These are phyloP conservation scores for Synchiropus splendidus DNA, from an alignment of 2,113 vertebrate species.

Conservation along the genomic window DNA sequence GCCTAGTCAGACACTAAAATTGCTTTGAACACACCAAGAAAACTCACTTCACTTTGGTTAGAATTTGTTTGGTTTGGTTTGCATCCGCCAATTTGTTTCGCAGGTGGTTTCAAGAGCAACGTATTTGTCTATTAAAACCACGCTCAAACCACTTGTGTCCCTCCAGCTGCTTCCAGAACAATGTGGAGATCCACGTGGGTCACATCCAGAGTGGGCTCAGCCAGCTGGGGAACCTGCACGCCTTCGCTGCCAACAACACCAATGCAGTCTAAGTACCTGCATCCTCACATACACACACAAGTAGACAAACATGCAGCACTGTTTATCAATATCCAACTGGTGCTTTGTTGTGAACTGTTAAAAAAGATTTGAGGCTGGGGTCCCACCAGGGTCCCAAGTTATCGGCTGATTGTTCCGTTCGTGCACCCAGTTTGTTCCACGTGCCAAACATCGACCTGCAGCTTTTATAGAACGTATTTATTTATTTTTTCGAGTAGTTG, in stretches of 20 bases:
- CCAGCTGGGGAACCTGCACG: constrained; percentile 96
- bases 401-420: constrained; percentile 18
- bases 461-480: constrained; percentile 62
- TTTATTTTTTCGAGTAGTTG: constrained; percentile 56
- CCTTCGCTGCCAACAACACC: constrained; percentile 94
- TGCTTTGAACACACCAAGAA: too few species aligned
- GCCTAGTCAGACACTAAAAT: too few species aligned
- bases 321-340: too few species aligned
- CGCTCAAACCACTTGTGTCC: constrained; percentile 13
- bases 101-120: too few species aligned
- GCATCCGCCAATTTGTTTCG: too few species aligned
- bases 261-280: constrained; percentile 79
- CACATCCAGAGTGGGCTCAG: constrained; percentile 98
- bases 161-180: constrained; percentile 94
- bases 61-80: too few species aligned
- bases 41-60: too few species aligned
- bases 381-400: neutral
- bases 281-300: constrained; percentile 4
- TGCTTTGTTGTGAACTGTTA: constrained; percentile 12
- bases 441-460: constrained; percentile 54
- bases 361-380: constrained; percentile 3
- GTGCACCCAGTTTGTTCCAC: constrained; percentile 32
- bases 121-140: too few species aligned
- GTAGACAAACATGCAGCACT: neutral
- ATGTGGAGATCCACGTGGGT: constrained; percentile 96